Percentiles rank a stretch among this genome's conserved stretches.
phyloP scores from a whole-genome alignment of 1,140 invertebrate genomes.

The Medauroidea extradentata region DNA sequence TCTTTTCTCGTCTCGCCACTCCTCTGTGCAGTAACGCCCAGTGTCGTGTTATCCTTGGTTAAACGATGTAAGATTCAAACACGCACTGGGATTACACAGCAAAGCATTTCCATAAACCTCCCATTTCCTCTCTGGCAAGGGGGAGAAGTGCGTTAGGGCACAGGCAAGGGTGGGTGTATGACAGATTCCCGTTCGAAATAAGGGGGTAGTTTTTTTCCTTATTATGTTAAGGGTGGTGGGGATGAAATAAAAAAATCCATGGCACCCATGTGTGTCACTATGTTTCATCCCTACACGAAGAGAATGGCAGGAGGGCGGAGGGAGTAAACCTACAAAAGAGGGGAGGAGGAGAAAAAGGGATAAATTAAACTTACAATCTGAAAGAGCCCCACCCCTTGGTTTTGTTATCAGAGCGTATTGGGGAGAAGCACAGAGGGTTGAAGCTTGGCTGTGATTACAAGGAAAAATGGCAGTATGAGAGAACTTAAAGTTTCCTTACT shows the following conservation, averaged over 20 bases:
- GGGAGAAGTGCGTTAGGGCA: not conserved
- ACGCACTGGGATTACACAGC: slow-evolving; percentile 15
- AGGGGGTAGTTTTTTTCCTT: slow-evolving; percentile 16
- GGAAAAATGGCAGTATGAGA: too few species aligned
- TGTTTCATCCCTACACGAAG: slow-evolving; percentile 11
- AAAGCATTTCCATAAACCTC: slow-evolving; percentile 23
- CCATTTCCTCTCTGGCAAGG: slow-evolving; percentile 16
- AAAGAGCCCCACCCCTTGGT: not conserved
- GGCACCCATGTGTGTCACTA: slow-evolving; percentile 21
- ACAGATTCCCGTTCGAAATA: slow-evolving; percentile 1
- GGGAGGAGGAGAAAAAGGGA: slow-evolving; percentile 8
- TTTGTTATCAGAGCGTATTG: too few species aligned
- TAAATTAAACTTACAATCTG: slow-evolving; percentile 19
- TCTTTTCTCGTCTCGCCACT: too few species aligned
- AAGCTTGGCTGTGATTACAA: too few species aligned
- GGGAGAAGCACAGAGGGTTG: too few species aligned
- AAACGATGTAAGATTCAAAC: too few species aligned
- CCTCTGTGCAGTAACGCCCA: too few species aligned
- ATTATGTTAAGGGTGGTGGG: slow-evolving; percentile 14
- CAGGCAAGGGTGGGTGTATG: slow-evolving; percentile 5
- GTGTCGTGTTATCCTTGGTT: too few species aligned
- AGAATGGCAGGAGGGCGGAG: slow-evolving; percentile 3
- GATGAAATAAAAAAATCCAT: slow-evolving; percentile 3
- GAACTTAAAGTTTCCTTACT: too few species aligned
- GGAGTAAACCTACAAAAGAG: not conserved